Evolutionary conservation across 1,140 invertebrate genomes (phyloP).

Genomic region (Drosophila nannoptera): DNA sequence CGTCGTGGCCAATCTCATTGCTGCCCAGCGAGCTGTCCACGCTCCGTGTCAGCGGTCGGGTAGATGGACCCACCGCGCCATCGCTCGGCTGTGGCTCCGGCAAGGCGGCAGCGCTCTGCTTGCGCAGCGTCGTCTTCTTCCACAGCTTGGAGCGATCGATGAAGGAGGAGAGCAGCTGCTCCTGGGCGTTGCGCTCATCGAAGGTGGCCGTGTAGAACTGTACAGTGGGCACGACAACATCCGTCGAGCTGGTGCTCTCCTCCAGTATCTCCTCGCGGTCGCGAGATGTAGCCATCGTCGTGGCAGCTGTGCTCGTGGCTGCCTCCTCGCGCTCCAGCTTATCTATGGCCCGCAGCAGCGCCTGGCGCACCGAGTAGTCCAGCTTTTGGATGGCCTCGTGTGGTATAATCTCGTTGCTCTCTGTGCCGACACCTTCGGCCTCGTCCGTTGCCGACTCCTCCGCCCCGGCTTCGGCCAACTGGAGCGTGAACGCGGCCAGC

Average conservation of each 20-base stretch:
- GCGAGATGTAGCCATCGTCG: constrained; percentile 53
- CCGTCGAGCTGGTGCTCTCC: constrained; percentile 63
- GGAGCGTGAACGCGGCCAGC: constrained; percentile 54
- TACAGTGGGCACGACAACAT: constrained; percentile 69
- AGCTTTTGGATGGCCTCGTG: constrained; percentile 82
- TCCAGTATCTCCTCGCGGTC: constrained; percentile 73
- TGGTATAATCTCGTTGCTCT: constrained; percentile 79
- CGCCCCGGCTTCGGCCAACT: constrained; percentile 32
- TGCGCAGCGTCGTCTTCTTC: constrained; percentile 62
- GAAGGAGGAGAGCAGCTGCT: constrained; percentile 69
- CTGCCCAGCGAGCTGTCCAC: constrained; percentile 57
- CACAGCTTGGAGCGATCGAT: constrained; percentile 72
- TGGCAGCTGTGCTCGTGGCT: constrained; percentile 45
- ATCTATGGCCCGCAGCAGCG: constrained; percentile 84
- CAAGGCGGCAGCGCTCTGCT: constrained; percentile 26
- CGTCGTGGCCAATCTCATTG: constrained; percentile 69
- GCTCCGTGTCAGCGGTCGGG: constrained; percentile 60
- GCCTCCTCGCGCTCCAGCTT: constrained; percentile 82
- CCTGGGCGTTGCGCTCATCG: constrained; percentile 70
- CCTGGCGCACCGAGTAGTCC: constrained; percentile 85
- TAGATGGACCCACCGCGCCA: constrained; percentile 32
- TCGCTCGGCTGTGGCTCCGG: constrained; percentile 17
- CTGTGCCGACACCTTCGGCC: constrained; percentile 78
- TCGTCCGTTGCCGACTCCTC: constrained; percentile 75
- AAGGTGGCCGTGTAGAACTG: constrained; percentile 77